A percentile compares a stretch with the other conserved stretches of the same genome.
phyloP scores from a whole-genome alignment of 2,113 vertebrate species.

The Lasiurus cinereus region DNA sequence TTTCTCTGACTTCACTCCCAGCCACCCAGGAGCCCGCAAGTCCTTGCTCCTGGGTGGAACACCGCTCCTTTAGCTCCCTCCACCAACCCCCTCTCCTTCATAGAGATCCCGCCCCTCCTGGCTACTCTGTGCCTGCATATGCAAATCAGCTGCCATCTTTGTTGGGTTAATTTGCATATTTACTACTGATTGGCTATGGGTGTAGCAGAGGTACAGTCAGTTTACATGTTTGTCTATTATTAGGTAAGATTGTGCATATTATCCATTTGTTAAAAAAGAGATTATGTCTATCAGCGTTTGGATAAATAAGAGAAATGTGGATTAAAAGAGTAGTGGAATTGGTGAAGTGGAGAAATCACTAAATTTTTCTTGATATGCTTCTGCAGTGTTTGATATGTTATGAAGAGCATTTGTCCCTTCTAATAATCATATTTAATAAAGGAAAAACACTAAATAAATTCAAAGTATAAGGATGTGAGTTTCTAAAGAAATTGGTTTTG shows the following conservation, averaged over 20 bases:
- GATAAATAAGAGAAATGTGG: background rate
- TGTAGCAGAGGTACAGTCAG: no score
- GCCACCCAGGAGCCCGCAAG: no score
- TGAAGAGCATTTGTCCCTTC: conserved; percentile 13
- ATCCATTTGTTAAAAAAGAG: background rate
- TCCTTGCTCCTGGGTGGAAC: no score
- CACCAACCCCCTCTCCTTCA: no score
- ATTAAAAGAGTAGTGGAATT: background rate
- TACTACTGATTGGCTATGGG: no score
- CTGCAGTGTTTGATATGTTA: conserved; percentile 13
- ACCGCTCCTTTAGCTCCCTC: no score
- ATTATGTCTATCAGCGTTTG: background rate
- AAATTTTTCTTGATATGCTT: conserved; percentile 46
- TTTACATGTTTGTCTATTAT: no score
- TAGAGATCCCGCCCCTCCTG: no score
- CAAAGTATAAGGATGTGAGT: conserved; percentile 32
- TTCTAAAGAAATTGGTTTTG: conserved; percentile 37
- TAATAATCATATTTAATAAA: conserved; percentile 43
- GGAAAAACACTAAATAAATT: conserved; percentile 46
- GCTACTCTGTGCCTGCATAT: no score
- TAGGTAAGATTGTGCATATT: background rate
- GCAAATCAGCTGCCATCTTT: no score
- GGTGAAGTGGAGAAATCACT: background rate
- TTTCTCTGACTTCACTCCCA: no score
- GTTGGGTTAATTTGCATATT: no score